Base-by-base conservation (phyloP, 1,140 invertebrate species). In the Spodoptera frugiperda region DNA sequence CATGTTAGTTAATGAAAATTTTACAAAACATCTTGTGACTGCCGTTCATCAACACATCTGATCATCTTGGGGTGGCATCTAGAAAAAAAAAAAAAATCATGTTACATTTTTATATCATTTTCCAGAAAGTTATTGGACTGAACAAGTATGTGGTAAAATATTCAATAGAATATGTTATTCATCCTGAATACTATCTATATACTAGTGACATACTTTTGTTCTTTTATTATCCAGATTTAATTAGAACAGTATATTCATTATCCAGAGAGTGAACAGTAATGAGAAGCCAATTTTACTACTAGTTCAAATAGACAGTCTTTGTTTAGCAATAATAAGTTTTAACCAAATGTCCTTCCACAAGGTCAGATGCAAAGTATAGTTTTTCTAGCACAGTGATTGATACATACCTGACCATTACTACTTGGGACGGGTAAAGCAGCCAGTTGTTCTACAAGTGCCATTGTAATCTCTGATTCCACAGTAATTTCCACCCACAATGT, bases 391-490 rank as follows among this genome's bases (percentile, higher is more conserved):
- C 3, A 39, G 33, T 39, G 33, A 39, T 39, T 39, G 33, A 57
- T 21, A 44, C 30, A 54, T 76, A 76, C 74, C 74, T 76, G 61
- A 10, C 51, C 17, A 76, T 76, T 88, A 89, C 90, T 92, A 78
- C 91, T 94, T 65, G 92, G 87, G 74, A 94, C 83, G 10, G 92
- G 91, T 80, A 94, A 83, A 55, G 92, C 91, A 70, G 92, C 92
- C 39, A 94, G 77, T 84, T 94, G 92, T 79, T 94, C 88, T n/a
- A 89, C 89, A 74, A 94, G 77, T 25, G 92, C 92, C 85, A 93
- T 87, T 39, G 92, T 92, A 81, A 87, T 91, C 82, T 94, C 92
- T 11, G 90, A 92, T 76, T 94, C 92, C 6, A 94, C 92, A 78
- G 86, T 92, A 12, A 94, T 81, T 86, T 92, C 89, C 25, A 87